phyloP scores from a whole-genome alignment of 2,888 invertebrate genomes.

The Sclerodermus sp. region DNA sequence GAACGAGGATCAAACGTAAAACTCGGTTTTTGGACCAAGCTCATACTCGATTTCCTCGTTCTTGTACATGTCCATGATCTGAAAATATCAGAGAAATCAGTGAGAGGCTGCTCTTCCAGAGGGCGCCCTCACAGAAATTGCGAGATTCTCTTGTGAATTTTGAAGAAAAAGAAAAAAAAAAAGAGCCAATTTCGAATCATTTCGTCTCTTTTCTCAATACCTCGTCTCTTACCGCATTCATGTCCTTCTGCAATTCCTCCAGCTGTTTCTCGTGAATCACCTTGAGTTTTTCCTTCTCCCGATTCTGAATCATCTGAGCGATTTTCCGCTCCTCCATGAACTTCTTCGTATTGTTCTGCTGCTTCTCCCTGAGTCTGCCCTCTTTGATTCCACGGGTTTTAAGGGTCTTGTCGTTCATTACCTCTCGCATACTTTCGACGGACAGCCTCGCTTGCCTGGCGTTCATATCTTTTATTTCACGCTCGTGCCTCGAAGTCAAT shows the following conservation, averaged over 20 bases:
- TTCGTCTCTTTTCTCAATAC: slow-evolving; percentile 4
- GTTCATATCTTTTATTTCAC: slow-evolving; percentile 95
- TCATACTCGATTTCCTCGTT: slow-evolving; percentile 91
- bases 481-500: slow-evolving; percentile 84
- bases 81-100: slow-evolving; percentile 38
- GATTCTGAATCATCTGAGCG: slow-evolving; percentile 84
- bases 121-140: too few species aligned
- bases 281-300: slow-evolving; percentile 90
- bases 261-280: slow-evolving; percentile 90
- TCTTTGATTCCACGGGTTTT: slow-evolving; percentile 98
- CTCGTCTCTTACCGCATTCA: slow-evolving; percentile 71
- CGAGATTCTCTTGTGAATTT: too few species aligned
- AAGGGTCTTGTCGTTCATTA: slow-evolving; percentile 92
- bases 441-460: slow-evolving; percentile 92
- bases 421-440: slow-evolving; percentile 95
- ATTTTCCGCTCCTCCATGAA: slow-evolving; percentile 94
- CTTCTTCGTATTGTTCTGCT: slow-evolving; percentile 96
- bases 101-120: neutral
- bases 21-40: slow-evolving; percentile 84
- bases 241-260: slow-evolving; percentile 84
- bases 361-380: slow-evolving; percentile 88
- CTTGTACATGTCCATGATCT: slow-evolving; percentile 92
- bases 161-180: slow-evolving; percentile 5
- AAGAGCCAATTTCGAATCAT: neutral
- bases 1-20: slow-evolving; percentile 72